Evolutionary conservation across 2,888 invertebrate genomes (phyloP), one percentile per base, ranked within the genome.

Genomic region (Panopea generosa): DNA sequence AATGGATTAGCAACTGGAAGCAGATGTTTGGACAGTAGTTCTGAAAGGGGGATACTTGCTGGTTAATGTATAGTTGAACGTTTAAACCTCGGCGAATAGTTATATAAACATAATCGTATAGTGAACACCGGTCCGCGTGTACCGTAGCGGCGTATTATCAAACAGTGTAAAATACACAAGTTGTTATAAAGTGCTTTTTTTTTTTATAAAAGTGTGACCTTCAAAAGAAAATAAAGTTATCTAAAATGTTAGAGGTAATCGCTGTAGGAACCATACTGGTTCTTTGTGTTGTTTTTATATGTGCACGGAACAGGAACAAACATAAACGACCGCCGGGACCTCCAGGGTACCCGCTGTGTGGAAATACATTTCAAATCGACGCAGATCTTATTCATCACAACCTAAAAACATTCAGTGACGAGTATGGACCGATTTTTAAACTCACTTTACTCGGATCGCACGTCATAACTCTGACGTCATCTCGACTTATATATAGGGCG

Each of bases 331-430:
- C 65, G 0, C 77, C 77, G 11, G 77, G 77, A n/a, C 77, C 77
- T 0, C 33, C 53, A 22, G 77, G 77, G 22, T 72, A 69, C 33
- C 63, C 71, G 49, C 40, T 67, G 29, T 77, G 68, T 43, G 77
- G 77, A 29, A 77, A 77, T 33, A 55, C 61, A 40, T 74, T 77
- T 57, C 75, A 77, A 40, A 69, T 81, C 6, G 69, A 81, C 18
- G 24, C 56, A 4, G 67, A 71, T 33, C 50, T 45, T 24, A 49
- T 74, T 38, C 81, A 71, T 20, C 74, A 81, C 26, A 43, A 68
- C 22, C 55, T 74, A 43, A 50, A 62, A 20, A 16, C 68, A n/a
- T 50, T 68, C 11, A 47, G 65, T 53, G 69, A 77, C n/a, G 56
- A 65, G 43, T 81, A 60, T 52, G 81, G 81, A 22, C 43, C 52